Evolutionary conservation across 1,140 invertebrate species (phyloP).

Genomic region (Eurytemora carolleeae): DNA sequence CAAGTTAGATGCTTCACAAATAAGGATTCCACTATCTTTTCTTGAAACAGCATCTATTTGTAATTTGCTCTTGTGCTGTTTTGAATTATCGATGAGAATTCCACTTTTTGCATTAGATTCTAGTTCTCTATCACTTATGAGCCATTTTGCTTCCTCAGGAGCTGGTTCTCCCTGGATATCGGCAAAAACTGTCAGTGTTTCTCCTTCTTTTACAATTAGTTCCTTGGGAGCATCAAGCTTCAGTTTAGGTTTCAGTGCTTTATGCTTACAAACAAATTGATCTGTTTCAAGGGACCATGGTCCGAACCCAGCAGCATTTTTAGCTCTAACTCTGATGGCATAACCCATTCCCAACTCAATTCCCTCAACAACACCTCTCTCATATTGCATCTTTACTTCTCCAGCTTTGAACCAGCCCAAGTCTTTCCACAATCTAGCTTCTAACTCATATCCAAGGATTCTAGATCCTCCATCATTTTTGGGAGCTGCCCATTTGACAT

Average conservation of each 20-base stretch:
- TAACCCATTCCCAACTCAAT: slow-evolving; percentile 47
- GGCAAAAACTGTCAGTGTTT: slow-evolving; percentile 55
- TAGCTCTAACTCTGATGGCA: slow-evolving; percentile 69
- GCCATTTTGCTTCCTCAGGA: slow-evolving; percentile 38
- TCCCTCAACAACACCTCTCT: not conserved
- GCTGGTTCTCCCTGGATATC: slow-evolving; percentile 70
- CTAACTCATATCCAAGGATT: slow-evolving; percentile 82
- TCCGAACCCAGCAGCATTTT: slow-evolving; percentile 81
- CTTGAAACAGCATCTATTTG: slow-evolving; percentile 60
- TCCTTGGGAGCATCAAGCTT: slow-evolving; percentile 35
- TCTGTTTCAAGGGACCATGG: slow-evolving; percentile 69
- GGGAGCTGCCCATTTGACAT: slow-evolving; percentile 74
- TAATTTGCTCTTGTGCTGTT: slow-evolving; percentile 73
- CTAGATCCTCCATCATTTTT: slow-evolving; percentile 73
- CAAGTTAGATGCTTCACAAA: slow-evolving; percentile 70
- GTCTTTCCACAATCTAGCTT: slow-evolving; percentile 38
- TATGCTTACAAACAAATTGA: slow-evolving; percentile 67
- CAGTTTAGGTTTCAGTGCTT: slow-evolving; percentile 62
- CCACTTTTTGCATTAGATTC: not conserved
- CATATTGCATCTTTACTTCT: slow-evolving; percentile 26
- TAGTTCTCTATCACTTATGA: not conserved
- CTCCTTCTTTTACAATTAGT: slow-evolving; percentile 65
- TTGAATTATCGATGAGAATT: slow-evolving; percentile 18
- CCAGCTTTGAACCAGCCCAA: slow-evolving; percentile 70
- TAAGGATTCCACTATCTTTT: slow-evolving; percentile 71